A percentile compares a stretch with the other conserved stretches of the same genome.
Conservation (phyloP, 1,140 invertebrate species). For the Cherax quadricarinatus region DNA sequence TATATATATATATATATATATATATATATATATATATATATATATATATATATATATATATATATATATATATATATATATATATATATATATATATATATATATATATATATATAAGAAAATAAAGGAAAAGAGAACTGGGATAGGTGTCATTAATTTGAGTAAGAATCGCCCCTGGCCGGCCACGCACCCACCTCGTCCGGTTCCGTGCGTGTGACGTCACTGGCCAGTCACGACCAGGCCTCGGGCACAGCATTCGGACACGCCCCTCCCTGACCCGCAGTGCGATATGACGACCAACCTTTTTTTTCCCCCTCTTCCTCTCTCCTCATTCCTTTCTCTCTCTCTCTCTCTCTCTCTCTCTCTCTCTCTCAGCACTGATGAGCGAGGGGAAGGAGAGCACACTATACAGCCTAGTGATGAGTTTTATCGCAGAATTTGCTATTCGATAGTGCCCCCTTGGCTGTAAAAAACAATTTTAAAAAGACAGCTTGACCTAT, state of each 20-base stretch:
- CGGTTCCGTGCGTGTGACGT: constrained; percentile 52
- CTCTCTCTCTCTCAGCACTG: not conserved
- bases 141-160: constrained; percentile 44
- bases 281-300: constrained; percentile 24
- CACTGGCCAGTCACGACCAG: constrained; percentile 48
- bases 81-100: not conserved
- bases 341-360: constrained; percentile 16
- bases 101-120: no score
- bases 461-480: no score
- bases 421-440: no score
- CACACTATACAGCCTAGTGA: no score
- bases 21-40: constrained; percentile 24
- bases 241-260: constrained; percentile 26
- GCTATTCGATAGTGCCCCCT: no score
- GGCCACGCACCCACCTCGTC: constrained; percentile 42
- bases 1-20: no score
- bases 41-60: constrained; percentile 29
- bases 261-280: constrained; percentile 36
- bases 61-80: constrained; percentile 28
- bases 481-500: no score
- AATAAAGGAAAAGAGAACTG: not conserved
- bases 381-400: no score
- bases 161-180: constrained; percentile 19
- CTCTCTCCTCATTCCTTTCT: not conserved
- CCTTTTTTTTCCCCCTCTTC: not conserved